Conservation (phyloP, 2,888 invertebrate species). For the Limulus polyphemus region DNA sequence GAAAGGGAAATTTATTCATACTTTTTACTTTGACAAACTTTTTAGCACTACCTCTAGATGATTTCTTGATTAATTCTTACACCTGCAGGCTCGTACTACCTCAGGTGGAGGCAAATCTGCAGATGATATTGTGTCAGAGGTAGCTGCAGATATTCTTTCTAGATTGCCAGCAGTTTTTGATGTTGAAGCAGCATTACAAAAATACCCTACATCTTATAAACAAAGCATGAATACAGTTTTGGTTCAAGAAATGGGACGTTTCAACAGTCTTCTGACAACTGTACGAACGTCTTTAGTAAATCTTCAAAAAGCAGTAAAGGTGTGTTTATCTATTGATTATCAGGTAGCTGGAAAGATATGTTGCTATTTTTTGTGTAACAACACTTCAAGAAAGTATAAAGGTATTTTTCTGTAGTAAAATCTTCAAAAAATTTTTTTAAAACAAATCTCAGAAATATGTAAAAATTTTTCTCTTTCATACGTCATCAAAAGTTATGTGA, state of each 20-base stretch:
- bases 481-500: too few relatives aligned
- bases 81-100: not conserved
- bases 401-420: too few relatives aligned
- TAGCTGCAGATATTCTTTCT: constrained; percentile 61
- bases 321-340: constrained; percentile 14
- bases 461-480: too few relatives aligned
- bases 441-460: too few relatives aligned
- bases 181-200: constrained; percentile 31
- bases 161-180: constrained; percentile 40
- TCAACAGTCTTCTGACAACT: constrained; percentile 35
- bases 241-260: constrained; percentile 40
- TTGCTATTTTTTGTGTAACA: too few relatives aligned
- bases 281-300: constrained; percentile 35
- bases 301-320: constrained; percentile 39
- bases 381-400: too few relatives aligned
- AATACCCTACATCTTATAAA: constrained; percentile 37
- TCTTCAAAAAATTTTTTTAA: too few relatives aligned
- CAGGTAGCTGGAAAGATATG: too few relatives aligned
- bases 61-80: too few relatives aligned
- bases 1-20: too few relatives aligned
- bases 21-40: too few relatives aligned
- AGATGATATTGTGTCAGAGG: constrained; percentile 64
- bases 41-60: too few relatives aligned
- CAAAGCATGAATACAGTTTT: constrained; percentile 40
- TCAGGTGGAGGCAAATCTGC: constrained; percentile 52